Evolutionary conservation across 2,888 invertebrate genomes (phyloP), one percentile per base, ranked within the genome.

Genomic region (Campaea margaritaria): DNA sequence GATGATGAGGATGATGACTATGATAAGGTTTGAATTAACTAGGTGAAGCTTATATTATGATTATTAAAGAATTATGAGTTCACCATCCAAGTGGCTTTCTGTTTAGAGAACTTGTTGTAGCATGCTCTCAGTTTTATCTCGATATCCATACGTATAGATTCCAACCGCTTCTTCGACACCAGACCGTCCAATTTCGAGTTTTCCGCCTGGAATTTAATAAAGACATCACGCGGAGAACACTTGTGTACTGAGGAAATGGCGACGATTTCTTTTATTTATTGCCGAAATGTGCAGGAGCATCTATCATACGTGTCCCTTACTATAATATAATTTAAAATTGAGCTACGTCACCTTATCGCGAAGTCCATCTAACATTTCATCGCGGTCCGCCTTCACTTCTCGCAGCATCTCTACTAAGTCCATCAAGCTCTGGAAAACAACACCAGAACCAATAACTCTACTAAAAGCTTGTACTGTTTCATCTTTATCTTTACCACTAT

Each of bases 331-430:
- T 21, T 5, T 21, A 5, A 21, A 2, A 21, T 21, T 21, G 5
- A 3, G 12, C n/a, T 36, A 36, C 12, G 12, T 44, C 1, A 86
- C 90, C 85, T 91, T 91, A 58, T 91, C 89, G 8, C 84, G 70
- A 0, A 91, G 79, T 0, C 85, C 86, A 31, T 91, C 91, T 2
- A 75, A 42, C 1, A 91, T 82, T 67, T 91, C 91, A 39, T 90
- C 90, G 0, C 85, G 78, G 45, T 91, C 91, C 10, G 85, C 85
- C 56, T 91, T 91, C 68, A 87, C 79, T 43, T 90, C 91, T 0
- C 83, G 79, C 36, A 91, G 67, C 76, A 81, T 81, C 68, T 91
- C 91, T 11, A 90, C 82, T 15, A 79, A 76, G 47, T 82, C 79
- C 15, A 84, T 61, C 13, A 91, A 67, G 43, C 69, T 74, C 91